Evolutionary conservation across 1,140 invertebrate species (phyloP).

Genomic region (Dendroctonus valens): DNA sequence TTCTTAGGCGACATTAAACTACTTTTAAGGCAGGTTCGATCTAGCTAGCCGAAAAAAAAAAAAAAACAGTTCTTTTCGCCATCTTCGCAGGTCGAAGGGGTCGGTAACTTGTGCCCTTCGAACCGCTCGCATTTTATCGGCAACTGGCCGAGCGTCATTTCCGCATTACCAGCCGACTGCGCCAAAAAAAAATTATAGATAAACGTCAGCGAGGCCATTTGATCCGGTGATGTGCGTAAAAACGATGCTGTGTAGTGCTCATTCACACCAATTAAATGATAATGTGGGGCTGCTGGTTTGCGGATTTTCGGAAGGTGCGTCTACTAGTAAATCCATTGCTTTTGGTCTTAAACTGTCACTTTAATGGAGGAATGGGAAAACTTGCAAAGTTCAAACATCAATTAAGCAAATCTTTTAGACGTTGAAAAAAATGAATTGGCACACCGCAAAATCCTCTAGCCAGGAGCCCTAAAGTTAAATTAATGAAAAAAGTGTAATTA

Average conservation of each 20-base stretch:
- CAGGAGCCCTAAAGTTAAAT: not conserved
- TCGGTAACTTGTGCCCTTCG: not conserved
- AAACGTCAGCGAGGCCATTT: constrained; percentile 3
- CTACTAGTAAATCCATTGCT: too few species aligned
- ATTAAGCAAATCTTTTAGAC: too few species aligned
- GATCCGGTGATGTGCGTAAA: constrained; percentile 10
- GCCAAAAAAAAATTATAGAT: constrained; percentile 1
- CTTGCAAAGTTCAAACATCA: too few species aligned
- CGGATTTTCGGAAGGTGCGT: not conserved
- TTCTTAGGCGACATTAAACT: constrained; percentile 29
- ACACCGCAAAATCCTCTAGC: too few species aligned
- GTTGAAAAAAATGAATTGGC: too few species aligned
- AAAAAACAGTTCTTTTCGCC: not conserved
- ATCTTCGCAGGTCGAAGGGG: not conserved
- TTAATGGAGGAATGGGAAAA: too few species aligned
- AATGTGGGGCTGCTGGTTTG: not conserved
- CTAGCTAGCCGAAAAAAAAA: constrained; percentile 21
- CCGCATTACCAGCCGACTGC: too few species aligned
- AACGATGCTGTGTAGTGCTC: constrained; percentile 50
- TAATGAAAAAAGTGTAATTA: constrained; percentile 46
- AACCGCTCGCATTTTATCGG: constrained; percentile 5
- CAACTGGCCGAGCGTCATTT: not conserved
- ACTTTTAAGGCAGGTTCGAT: constrained; percentile 22
- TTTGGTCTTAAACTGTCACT: too few species aligned
- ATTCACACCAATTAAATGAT: constrained; percentile 42